These are phyloP conservation scores for Hydrophis major DNA, from an alignment of 2,797 vertebrate genomes.

Conservation along the genomic window DNA sequence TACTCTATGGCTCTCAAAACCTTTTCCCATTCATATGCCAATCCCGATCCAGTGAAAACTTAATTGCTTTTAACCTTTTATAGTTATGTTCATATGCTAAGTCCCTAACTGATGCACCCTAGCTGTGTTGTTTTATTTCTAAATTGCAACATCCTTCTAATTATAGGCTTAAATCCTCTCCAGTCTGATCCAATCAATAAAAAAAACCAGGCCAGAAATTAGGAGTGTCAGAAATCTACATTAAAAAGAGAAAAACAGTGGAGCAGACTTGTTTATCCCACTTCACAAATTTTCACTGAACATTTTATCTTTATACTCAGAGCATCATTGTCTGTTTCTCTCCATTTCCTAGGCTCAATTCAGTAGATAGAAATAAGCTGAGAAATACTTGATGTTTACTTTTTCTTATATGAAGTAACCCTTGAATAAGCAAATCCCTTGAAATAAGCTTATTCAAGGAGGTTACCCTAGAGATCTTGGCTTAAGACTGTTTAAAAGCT, in stretches of 20 bases:
- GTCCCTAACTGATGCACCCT: not conserved
- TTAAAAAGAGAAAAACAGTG: not conserved
- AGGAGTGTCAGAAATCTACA: not conserved
- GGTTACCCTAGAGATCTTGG: no score
- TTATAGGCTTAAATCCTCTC: not conserved
- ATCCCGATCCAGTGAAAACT: not conserved
- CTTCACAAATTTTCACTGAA: not conserved
- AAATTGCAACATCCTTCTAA: not conserved
- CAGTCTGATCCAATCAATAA: not conserved
- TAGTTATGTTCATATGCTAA: not conserved
- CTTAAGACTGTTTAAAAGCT: not conserved
- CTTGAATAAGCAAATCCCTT: not conserved
- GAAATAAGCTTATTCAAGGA: not conserved
- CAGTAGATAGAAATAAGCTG: not conserved
- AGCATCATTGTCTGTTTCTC: not conserved
- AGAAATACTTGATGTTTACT: not conserved
- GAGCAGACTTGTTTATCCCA: not conserved
- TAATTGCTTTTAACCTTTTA: not conserved
- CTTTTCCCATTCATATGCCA: not conserved
- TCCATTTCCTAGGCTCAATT: not conserved
- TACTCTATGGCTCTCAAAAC: not conserved
- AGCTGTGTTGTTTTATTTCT: not conserved
- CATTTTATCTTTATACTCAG: not conserved
- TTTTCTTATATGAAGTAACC: not conserved
- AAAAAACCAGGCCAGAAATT: not conserved